phyloP scores from a whole-genome alignment of 1,140 invertebrate species.

The Rhynchophorus ferrugineus region DNA sequence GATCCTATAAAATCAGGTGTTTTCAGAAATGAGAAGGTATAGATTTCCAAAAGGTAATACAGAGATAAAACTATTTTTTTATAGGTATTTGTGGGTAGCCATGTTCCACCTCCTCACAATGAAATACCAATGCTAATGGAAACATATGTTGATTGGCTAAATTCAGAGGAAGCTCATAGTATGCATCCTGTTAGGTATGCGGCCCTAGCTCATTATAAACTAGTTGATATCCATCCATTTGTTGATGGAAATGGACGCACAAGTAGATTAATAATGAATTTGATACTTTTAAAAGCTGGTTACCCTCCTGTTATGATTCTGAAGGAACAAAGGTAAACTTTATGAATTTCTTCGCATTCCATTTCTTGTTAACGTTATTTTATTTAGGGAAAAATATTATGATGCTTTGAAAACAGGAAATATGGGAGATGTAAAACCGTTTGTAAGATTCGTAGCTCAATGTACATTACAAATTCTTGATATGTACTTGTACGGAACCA shows the following conservation, averaged over 20 bases:
- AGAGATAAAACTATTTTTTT: not conserved
- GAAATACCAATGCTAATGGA: conserved; percentile 77
- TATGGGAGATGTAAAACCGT: conserved; percentile 84
- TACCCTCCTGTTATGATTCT: conserved; percentile 93
- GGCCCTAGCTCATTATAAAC: conserved; percentile 90
- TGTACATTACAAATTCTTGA: conserved; percentile 91
- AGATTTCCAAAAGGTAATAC: not conserved
- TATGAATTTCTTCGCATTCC: not conserved
- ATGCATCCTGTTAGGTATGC: conserved; percentile 89
- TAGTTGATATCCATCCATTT: conserved; percentile 93
- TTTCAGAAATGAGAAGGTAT: conserved; percentile 49
- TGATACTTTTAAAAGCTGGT: conserved; percentile 95
- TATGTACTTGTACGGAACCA: conserved; percentile 79
- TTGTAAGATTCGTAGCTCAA: conserved; percentile 90
- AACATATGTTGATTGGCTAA: conserved; percentile 83
- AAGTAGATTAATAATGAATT: conserved; percentile 90
- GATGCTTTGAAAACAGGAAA: conserved; percentile 84
- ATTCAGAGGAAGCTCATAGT: conserved; percentile 74
- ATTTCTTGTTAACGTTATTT: conserved; percentile 1
- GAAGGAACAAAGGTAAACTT: conserved; percentile 68
- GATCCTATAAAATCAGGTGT: conserved; percentile 81
- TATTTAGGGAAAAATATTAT: conserved; percentile 64
- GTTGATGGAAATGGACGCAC: conserved; percentile 92
- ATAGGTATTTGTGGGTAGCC: conserved; percentile 90
- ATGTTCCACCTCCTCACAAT: conserved; percentile 77